phyloP scores from a whole-genome alignment of 1,140 invertebrate species.

The Carcinoscorpius rotundicauda region DNA sequence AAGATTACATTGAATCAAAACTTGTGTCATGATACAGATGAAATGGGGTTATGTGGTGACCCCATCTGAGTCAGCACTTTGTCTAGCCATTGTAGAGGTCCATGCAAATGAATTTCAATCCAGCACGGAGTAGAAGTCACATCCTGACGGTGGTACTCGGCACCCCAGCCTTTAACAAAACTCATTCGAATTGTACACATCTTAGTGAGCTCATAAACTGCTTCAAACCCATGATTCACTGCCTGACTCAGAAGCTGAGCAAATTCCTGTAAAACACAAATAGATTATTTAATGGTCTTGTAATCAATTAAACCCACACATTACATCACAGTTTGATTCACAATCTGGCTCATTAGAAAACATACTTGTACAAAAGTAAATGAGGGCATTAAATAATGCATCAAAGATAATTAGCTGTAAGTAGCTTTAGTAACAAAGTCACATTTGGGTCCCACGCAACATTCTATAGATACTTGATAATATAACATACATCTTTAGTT shows the following conservation, averaged over 20 bases:
- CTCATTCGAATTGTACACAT: slow-evolving; percentile 62
- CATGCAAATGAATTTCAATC: slow-evolving; percentile 88
- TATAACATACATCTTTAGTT: no score
- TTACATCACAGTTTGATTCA: background rate
- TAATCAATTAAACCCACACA: background rate
- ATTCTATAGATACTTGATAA: no score
- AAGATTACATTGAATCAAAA: no score
- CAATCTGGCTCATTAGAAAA: background rate
- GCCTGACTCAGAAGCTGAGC: slow-evolving; percentile 31
- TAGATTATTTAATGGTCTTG: background rate
- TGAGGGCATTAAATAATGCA: no score
- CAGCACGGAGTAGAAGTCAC: slow-evolving; percentile 92
- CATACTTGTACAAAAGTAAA: no score
- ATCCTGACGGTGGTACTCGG: slow-evolving; percentile 90
- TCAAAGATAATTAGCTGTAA: no score
- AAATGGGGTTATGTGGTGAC: slow-evolving; percentile 77
- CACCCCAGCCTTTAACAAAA: slow-evolving; percentile 98
- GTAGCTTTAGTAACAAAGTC: no score
- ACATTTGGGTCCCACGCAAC: no score
- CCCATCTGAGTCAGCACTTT: slow-evolving; percentile 87
- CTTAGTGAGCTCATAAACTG: slow-evolving; percentile 38
- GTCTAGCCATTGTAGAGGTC: slow-evolving; percentile 81
- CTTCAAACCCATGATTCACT: slow-evolving; percentile 35
- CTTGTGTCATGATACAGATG: slow-evolving; percentile 65
- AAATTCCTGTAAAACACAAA: slow-evolving; percentile 22